Evolutionary conservation across 2,113 vertebrate genomes (phyloP).

Genomic region (Ictalurus punctatus): DNA sequence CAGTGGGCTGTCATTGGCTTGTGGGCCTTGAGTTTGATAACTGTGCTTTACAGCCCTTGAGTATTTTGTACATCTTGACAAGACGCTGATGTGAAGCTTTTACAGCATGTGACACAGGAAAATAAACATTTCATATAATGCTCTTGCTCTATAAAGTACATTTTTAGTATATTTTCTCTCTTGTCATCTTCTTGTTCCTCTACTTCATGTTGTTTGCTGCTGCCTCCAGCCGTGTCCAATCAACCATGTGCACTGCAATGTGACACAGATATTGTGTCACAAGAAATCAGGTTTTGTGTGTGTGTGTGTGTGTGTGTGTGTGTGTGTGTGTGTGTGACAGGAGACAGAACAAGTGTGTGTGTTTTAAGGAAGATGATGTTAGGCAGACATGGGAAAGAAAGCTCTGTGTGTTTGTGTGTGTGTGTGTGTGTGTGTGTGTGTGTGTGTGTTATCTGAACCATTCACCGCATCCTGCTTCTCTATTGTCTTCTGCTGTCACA

Average conservation of each 20-base stretch:
- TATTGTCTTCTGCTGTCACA: slow-evolving; percentile 45
- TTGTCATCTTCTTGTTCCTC: slow-evolving; percentile 4
- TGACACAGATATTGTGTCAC: slow-evolving; percentile 61
- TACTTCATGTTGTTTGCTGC: slow-evolving; percentile 48
- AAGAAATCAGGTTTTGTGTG: slow-evolving; percentile 9
- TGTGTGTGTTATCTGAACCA: slow-evolving; percentile 26
- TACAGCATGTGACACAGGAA: neutral
- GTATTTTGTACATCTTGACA: neutral
- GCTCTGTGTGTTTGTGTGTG: slow-evolving; percentile 26
- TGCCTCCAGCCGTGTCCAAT: slow-evolving; percentile 58
- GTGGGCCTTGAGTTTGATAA: neutral
- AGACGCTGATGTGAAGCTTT: neutral
- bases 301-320: slow-evolving; percentile 9
- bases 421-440: slow-evolving; percentile 32
- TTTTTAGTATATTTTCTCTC: neutral
- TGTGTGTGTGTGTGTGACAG: slow-evolving; percentile 8
- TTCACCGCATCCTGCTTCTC: slow-evolving; percentile 30
- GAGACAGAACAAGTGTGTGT: slow-evolving; percentile 32
- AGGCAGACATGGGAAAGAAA: slow-evolving; percentile 45
- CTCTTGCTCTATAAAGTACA: neutral
- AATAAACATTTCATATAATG: neutral
- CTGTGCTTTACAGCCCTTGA: neutral
- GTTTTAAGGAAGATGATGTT: slow-evolving; percentile 37
- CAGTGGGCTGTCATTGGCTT: neutral
- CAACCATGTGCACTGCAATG: slow-evolving; percentile 57